phyloP scores from a whole-genome alignment of 2,113 vertebrate genomes.

The Synodontis membranacea region DNA sequence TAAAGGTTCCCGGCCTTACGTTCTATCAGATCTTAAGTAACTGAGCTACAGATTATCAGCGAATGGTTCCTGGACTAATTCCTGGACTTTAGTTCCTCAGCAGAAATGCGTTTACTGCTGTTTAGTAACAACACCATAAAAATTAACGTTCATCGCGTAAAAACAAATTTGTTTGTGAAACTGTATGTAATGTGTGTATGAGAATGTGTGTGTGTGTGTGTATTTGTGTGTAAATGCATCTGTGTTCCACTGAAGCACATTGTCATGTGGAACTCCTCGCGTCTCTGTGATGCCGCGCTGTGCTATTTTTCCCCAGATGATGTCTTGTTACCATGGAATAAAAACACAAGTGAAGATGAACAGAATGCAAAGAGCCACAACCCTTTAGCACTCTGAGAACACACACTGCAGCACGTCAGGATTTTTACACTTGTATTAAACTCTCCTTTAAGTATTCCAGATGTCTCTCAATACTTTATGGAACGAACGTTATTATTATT shows the following conservation, averaged over 20 bases:
- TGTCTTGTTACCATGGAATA: constrained; percentile 64
- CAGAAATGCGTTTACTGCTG: neutral
- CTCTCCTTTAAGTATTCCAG: neutral
- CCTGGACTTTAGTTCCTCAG: neutral
- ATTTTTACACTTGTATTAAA: neutral
- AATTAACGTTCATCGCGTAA: neutral
- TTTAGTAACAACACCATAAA: neutral
- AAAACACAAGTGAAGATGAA: constrained; percentile 55
- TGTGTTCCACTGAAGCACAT: constrained; percentile 43
- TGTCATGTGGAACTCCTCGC: constrained; percentile 46
- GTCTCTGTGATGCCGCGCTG: constrained; percentile 43
- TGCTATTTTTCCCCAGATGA: constrained; percentile 45
- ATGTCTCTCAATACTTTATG: neutral
- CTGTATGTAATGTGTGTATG: neutral
- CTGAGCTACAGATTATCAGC: neutral
- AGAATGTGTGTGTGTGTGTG: constrained; percentile 51
- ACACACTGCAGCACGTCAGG: neutral
- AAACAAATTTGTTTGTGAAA: neutral
- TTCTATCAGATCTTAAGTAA: neutral
- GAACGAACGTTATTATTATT: neutral
- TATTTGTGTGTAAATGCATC: constrained; percentile 57
- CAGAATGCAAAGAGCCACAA: neutral
- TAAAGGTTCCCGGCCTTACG: neutral
- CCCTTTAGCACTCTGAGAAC: neutral
- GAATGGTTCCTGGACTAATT: neutral